These are phyloP conservation scores for Brachionus asplanchnoidis DNA, from an alignment of 1,140 invertebrate species.

Conservation along the genomic window DNA sequence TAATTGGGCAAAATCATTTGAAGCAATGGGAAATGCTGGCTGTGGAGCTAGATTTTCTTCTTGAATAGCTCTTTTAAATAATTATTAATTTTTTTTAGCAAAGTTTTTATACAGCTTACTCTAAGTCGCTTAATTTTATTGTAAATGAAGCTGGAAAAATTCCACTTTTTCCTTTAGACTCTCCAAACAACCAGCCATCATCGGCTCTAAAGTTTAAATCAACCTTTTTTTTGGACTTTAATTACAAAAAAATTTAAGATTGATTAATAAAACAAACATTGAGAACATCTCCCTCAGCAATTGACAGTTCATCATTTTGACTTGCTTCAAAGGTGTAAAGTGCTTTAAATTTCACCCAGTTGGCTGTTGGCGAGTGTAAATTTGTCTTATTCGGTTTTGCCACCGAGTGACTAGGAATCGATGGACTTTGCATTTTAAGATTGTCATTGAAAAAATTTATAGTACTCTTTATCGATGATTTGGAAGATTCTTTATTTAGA, in stretches of 20 bases:
- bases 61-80: background rate
- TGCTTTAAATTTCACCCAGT: slow-evolving; percentile 72
- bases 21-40: background rate
- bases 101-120: background rate
- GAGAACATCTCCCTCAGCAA: slow-evolving; percentile 88
- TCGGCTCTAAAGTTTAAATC: slow-evolving; percentile 59
- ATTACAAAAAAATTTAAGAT: background rate
- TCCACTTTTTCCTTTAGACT: slow-evolving; percentile 73
- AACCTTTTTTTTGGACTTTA: background rate
- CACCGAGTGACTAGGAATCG: background rate
- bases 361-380: slow-evolving; percentile 46
- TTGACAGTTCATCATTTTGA: slow-evolving; percentile 85
- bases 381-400: background rate
- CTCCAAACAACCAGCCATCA: slow-evolving; percentile 93
- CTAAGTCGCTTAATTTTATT: slow-evolving; percentile 47
- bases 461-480: background rate
- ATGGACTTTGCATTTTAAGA: slow-evolving; percentile 19
- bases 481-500: background rate
- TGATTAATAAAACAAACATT: slow-evolving; percentile 61
- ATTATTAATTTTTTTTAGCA: background rate
- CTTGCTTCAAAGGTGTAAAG: slow-evolving; percentile 87
- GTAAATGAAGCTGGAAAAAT: slow-evolving; percentile 98
- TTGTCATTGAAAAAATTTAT: background rate
- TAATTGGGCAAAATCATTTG: background rate
- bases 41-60: background rate